Evolutionary conservation across 2,113 vertebrate species (phyloP), one percentile per base, ranked within the genome.

Genomic region (Catagonus wagneri): DNA sequence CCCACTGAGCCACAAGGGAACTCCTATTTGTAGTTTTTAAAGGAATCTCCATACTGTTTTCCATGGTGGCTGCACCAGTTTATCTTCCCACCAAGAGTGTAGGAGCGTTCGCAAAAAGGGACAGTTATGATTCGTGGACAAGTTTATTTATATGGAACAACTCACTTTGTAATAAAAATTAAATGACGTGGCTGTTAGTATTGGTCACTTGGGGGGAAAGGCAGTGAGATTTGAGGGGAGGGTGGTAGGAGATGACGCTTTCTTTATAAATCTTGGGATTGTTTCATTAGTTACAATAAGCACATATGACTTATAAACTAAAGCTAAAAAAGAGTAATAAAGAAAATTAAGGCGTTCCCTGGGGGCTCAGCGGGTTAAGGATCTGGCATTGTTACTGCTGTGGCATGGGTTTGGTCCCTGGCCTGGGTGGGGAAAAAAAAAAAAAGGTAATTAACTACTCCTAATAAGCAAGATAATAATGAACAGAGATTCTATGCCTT

Each of bases 231-330:
- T 36, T 12, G 61, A 56, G 13, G n/a, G 9, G 36, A 27, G 11
- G 39, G 14, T 16, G 29, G 50, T n/a, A 84, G 5, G 69, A 78
- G 58, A 66, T 68, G 69, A 80, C 83, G 11, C 75, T 86, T 87
- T 88, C 84, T 86, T 94, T 90, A 71, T 79, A 78, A 85, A 78
- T 25, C 78, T 93, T 81, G 81, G 32, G 39, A 84, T 94, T 34
- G 10, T 52, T 74, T 90, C 66, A 66, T 93, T 81, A 89, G 61
- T 39, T 91, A 72, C 39, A 86, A 39, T 61, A 58, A 86, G 56
- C 32, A 89, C 29, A 23, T 72, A 95, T 91, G 83, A 89, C 60
- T 94, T 94, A 72, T 25, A 94, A 95, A 92, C 84, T 63, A 75
- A 68, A 56, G 65, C n/a, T 79, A 16, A 85, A 96, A 76, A 61